A percentile compares a stretch with the other conserved stretches of the same genome.
Evolutionary conservation across 2,888 invertebrate genomes (phyloP).

Genomic region (Lycocerus yunnanus): DNA sequence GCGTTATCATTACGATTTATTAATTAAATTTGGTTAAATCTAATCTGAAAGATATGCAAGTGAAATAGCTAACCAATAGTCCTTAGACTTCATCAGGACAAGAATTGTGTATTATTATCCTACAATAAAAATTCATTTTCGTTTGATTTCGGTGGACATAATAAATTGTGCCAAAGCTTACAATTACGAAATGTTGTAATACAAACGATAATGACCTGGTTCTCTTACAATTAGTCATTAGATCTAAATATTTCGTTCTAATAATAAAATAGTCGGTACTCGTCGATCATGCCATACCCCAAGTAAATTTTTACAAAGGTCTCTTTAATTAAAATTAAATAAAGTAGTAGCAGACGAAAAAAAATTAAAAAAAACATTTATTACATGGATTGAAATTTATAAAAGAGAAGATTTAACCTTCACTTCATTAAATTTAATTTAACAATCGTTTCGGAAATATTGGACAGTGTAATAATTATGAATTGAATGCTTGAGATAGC

Average conservation of each 20-base stretch:
- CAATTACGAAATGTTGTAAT: not conserved
- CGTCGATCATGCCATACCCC: not conserved
- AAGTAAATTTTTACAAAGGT: not conserved
- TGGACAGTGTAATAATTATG: not conserved
- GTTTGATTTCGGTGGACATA: not conserved
- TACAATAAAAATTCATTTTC: not conserved
- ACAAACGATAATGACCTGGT: not conserved
- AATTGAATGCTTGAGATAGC: not conserved
- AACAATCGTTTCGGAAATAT: not conserved
- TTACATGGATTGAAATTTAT: not conserved
- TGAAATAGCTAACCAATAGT: too few relatives aligned
- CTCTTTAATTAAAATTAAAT: not conserved
- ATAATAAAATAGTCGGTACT: not conserved
- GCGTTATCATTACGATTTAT: not conserved
- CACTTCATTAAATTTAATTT: not conserved
- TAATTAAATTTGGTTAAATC: too few relatives aligned
- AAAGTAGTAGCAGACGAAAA: not conserved
- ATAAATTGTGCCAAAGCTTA: not conserved
- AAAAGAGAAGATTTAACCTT: not conserved
- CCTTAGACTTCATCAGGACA: not conserved
- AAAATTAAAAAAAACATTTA: not conserved
- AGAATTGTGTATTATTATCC: too few relatives aligned
- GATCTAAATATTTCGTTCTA: not conserved
- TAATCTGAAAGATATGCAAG: too few relatives aligned
- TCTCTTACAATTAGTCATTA: not conserved